Percentiles rank a stretch among this genome's conserved stretches.
phyloP scores from a whole-genome alignment of 2,797 vertebrate species.

The Graptemys geographica region DNA sequence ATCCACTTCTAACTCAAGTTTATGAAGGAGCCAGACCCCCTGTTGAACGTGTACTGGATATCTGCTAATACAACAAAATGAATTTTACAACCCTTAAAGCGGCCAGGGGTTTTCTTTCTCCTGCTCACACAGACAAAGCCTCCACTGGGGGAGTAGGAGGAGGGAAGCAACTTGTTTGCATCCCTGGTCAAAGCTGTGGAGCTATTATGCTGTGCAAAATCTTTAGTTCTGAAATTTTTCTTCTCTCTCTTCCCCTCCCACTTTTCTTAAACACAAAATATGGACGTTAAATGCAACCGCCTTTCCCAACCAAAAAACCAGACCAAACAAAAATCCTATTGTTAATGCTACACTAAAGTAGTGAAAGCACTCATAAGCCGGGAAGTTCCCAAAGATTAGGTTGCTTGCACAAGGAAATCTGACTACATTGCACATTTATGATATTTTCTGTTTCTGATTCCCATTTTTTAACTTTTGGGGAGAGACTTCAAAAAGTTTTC shows the following conservation, averaged over 20 bases:
- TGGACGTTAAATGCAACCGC: not conserved
- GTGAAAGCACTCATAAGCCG: conserved; percentile 63
- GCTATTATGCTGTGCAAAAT: not conserved
- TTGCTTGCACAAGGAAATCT: conserved; percentile 69
- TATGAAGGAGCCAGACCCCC: too few species aligned
- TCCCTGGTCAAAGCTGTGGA: not conserved
- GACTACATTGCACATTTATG: conserved; percentile 62
- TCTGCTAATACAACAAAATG: too few species aligned
- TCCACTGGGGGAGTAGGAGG: not conserved
- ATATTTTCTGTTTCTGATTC: conserved; percentile 77
- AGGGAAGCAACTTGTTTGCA: not conserved
- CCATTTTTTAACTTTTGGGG: not conserved
- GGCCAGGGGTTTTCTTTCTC: not conserved
- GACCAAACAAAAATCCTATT: not conserved
- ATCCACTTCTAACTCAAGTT: not conserved
- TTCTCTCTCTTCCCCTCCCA: not conserved
- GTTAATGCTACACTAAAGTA: conserved; percentile 54
- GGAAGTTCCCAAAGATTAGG: conserved; percentile 67
- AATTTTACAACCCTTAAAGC: not conserved
- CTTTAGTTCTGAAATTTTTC: not conserved
- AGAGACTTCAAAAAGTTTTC: not conserved
- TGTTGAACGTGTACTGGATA: too few species aligned
- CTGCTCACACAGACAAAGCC: not conserved
- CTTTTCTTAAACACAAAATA: conserved; percentile 23
- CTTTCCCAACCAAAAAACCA: too few species aligned